These are phyloP conservation scores for Sterrhoptilus dennistouni DNA, from an alignment of 2,113 vertebrate genomes.

Conservation along the genomic window DNA sequence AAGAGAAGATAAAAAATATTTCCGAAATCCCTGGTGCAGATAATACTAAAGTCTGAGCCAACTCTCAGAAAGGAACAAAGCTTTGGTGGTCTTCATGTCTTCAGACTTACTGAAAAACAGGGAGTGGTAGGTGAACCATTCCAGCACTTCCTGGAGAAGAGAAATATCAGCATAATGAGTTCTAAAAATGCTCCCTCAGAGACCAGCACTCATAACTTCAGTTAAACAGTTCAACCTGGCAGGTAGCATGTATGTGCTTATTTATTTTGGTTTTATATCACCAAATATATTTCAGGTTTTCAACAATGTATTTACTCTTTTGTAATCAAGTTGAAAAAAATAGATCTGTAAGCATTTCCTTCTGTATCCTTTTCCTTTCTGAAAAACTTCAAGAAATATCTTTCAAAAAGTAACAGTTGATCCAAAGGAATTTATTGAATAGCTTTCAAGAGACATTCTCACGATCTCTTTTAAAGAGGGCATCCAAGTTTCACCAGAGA, in stretches of 20 bases:
- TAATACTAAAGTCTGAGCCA: not conserved
- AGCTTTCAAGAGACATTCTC: not conserved
- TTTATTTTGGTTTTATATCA: not conserved
- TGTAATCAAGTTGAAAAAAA: not conserved
- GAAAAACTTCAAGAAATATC: not conserved
- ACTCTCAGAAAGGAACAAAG: not conserved
- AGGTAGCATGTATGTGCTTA: not conserved
- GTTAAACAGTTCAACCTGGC: not conserved
- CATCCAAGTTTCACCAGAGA: slow-evolving; percentile 13
- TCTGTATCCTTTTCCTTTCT: not conserved
- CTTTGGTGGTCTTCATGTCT: slow-evolving; percentile 43
- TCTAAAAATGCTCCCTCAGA: not conserved
- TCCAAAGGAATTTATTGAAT: slow-evolving; percentile 14
- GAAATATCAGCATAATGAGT: not conserved
- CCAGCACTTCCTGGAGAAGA: not conserved
- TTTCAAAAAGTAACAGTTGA: slow-evolving; percentile 17
- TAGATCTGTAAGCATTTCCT: not conserved
- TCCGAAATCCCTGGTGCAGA: not conserved
- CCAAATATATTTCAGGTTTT: not conserved
- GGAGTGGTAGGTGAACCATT: slow-evolving; percentile 26
- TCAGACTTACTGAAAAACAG: not conserved
- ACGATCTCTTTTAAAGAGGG: not conserved
- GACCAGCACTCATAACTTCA: not conserved
- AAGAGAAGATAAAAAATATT: slow-evolving; percentile 10
- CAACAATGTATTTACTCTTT: not conserved